Evolutionary conservation across 2,888 invertebrate species (phyloP).

Genomic region (Drosophila monieri): DNA sequence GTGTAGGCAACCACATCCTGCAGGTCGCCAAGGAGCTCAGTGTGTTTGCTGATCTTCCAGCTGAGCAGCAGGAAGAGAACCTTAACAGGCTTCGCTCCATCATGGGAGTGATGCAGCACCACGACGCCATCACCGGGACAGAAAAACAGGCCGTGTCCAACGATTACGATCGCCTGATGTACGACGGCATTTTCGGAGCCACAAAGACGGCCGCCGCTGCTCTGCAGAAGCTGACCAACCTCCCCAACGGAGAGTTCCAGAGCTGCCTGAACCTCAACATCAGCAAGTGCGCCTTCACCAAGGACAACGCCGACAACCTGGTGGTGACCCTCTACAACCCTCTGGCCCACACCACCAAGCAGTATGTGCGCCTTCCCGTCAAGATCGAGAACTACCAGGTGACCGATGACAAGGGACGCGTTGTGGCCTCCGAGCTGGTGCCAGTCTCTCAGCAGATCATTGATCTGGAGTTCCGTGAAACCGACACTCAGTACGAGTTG

Average conservation of each 20-base stretch:
- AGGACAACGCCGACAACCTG: constrained; percentile 83
- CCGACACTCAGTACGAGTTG: constrained; percentile 24
- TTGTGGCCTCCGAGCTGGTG: constrained; percentile 24
- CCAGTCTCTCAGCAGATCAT: constrained; percentile 27
- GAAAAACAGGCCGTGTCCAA: constrained; percentile 93
- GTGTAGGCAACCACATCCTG: constrained; percentile 89
- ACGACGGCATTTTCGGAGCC: constrained; percentile 88
- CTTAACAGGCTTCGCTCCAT: constrained; percentile 85
- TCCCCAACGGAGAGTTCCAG: constrained; percentile 78
- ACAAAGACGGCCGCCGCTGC: constrained; percentile 66
- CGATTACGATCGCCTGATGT: constrained; percentile 93
- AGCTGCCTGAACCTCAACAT: constrained; percentile 72
- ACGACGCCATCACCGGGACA: constrained; percentile 94
- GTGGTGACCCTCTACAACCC: constrained; percentile 93
- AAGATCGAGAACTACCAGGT: constrained; percentile 86
- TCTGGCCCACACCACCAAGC: constrained; percentile 86
- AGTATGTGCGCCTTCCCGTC: constrained; percentile 88
- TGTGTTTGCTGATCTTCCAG: constrained; percentile 85
- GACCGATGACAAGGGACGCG: constrained; percentile 82
- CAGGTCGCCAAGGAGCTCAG: constrained; percentile 91
- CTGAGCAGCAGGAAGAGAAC: constrained; percentile 53
- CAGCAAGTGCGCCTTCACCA: constrained; percentile 89
- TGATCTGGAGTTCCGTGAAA: constrained; percentile 25
- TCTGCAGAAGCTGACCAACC: constrained; percentile 64
- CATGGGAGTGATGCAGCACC: constrained; percentile 92